phyloP scores from a whole-genome alignment of 2,888 invertebrate genomes.

The Xestia ashworthii region DNA sequence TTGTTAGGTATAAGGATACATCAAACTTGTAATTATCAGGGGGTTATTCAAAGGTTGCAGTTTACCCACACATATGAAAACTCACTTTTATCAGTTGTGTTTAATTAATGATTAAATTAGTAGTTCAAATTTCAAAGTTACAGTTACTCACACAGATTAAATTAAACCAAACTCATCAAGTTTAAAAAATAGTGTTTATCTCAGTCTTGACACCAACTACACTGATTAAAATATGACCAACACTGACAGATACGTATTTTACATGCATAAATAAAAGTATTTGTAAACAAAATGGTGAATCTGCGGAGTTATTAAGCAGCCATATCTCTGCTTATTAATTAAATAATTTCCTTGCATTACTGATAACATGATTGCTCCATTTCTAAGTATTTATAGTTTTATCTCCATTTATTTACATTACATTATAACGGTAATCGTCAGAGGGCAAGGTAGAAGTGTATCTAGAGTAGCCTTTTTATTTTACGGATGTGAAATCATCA shows the following conservation, averaged over 20 bases:
- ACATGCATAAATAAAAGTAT: not conserved
- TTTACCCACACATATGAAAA: not conserved
- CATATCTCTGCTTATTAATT: constrained; percentile 18
- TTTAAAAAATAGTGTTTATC: not conserved
- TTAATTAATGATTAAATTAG: not conserved
- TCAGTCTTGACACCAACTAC: not conserved
- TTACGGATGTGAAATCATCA: too few species aligned
- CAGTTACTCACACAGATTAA: not conserved
- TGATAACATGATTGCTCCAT: constrained; percentile 13
- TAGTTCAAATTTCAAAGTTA: not conserved
- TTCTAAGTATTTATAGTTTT: not conserved
- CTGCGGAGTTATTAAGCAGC: not conserved
- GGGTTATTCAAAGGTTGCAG: not conserved
- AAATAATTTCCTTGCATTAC: not conserved
- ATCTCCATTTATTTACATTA: not conserved
- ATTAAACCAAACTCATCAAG: not conserved
- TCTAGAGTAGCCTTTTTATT: too few species aligned
- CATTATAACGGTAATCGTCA: not conserved
- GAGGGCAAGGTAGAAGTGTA: not conserved
- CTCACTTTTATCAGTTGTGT: not conserved
- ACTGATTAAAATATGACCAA: constrained; percentile 8
- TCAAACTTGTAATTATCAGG: not conserved
- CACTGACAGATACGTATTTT: not conserved
- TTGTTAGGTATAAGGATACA: not conserved
- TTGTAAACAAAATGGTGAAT: constrained; percentile 31